phyloP scores from a whole-genome alignment of 2,888 invertebrate genomes.

The Barypeithes pellucidus region DNA sequence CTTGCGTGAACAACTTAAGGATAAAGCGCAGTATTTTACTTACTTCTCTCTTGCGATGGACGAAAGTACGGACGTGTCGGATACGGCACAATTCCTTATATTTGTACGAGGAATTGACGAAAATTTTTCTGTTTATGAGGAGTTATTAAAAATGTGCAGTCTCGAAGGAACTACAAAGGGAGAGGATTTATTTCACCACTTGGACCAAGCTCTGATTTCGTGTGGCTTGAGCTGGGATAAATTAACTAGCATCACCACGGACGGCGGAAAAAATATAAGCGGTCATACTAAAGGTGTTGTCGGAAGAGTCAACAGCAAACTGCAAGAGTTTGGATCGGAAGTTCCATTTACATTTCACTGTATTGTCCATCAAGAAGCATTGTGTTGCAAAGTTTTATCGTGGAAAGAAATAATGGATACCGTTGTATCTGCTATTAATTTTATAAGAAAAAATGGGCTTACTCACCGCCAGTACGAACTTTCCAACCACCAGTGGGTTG shows the following conservation, averaged over 20 bases:
- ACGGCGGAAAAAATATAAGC: slow-evolving; percentile 53
- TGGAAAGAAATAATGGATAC: slow-evolving; percentile 41
- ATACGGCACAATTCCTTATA: not conserved
- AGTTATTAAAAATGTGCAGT: not conserved
- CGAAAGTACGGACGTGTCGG: not conserved
- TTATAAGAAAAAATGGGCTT: slow-evolving; percentile 28
- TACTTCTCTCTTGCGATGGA: not conserved
- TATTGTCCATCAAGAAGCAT: slow-evolving; percentile 37
- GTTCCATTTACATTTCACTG: slow-evolving; percentile 32
- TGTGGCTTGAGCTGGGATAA: slow-evolving; percentile 21
- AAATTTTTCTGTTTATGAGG: not conserved
- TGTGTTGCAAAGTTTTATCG: slow-evolving; percentile 37
- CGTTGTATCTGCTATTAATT: slow-evolving; percentile 40
- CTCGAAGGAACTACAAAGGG: not conserved
- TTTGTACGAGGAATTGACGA: not conserved
- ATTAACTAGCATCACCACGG: slow-evolving; percentile 51
- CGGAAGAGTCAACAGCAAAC: slow-evolving; percentile 23
- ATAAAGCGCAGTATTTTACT: not conserved
- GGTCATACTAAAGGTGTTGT: slow-evolving; percentile 52
- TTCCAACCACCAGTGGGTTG: slow-evolving; percentile 21
- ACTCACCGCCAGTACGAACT: slow-evolving; percentile 29
- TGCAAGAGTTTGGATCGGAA: slow-evolving; percentile 20
- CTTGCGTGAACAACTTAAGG: not conserved
- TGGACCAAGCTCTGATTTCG: not conserved
- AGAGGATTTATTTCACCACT: not conserved